phyloP scores from a whole-genome alignment of 1,140 invertebrate species.

The Drosophila santomea region DNA sequence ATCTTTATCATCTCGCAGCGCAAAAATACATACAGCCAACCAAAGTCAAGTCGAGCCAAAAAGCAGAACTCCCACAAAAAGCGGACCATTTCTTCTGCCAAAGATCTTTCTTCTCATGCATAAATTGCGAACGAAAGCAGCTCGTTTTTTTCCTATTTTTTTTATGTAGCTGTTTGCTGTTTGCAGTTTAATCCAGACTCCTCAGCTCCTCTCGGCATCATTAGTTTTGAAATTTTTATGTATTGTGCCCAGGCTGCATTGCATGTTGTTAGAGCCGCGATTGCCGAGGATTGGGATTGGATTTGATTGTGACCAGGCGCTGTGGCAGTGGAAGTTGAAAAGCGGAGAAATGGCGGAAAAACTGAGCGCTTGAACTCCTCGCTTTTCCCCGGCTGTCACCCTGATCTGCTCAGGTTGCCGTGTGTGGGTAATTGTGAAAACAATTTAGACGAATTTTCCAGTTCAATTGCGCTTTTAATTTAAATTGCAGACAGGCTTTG shows the following conservation, averaged over 20 bases:
- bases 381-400: slow-evolving; percentile 16
- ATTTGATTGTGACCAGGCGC: slow-evolving; percentile 50
- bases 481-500: slow-evolving; percentile 66
- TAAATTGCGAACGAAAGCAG: slow-evolving; percentile 72
- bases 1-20: slow-evolving; percentile 61
- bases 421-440: slow-evolving; percentile 74
- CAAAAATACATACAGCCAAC: slow-evolving; percentile 16
- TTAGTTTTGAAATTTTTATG: slow-evolving; percentile 74
- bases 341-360: slow-evolving; percentile 9
- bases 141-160: slow-evolving; percentile 14
- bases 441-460: slow-evolving; percentile 82
- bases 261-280: slow-evolving; percentile 52
- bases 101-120: slow-evolving; percentile 76
- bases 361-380: slow-evolving; percentile 15
- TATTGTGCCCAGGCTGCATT: slow-evolving; percentile 49
- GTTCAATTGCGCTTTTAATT: slow-evolving; percentile 83
- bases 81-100: slow-evolving; percentile 65
- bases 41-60: slow-evolving; percentile 19
- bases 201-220: slow-evolving; percentile 47
- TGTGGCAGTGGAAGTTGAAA: not conserved
- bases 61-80: slow-evolving; percentile 52
- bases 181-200: slow-evolving; percentile 5
- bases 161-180: not conserved
- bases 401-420: slow-evolving; percentile 20
- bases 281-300: slow-evolving; percentile 65